Conservation (phyloP, 1,140 invertebrate genomes). For the Hyles vespertilio region DNA sequence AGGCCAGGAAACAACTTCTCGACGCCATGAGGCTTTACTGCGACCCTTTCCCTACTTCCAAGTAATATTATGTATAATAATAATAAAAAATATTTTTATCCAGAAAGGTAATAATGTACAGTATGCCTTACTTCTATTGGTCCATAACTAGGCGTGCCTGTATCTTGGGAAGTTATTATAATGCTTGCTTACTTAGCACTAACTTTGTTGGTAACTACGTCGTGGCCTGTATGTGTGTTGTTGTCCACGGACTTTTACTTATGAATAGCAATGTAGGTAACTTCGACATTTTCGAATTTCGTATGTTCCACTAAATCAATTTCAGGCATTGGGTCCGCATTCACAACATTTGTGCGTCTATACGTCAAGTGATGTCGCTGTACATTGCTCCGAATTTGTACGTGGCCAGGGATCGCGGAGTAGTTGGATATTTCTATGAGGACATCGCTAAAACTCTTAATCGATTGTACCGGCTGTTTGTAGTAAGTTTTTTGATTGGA, state of each 20-base stretch:
- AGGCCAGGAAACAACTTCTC: constrained; percentile 68
- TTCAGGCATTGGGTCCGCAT: constrained; percentile 38
- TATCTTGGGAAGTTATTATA: too few relatives aligned
- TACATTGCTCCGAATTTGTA: constrained; percentile 45
- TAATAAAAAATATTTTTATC: too few relatives aligned
- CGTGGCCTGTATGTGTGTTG: too few relatives aligned
- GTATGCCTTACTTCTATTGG: too few relatives aligned
- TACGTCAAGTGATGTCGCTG: constrained; percentile 36
- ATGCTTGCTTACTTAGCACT: too few relatives aligned
- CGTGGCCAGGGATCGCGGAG: constrained; percentile 18
- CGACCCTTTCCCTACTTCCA: constrained; percentile 55
- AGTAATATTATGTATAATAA: too few relatives aligned
- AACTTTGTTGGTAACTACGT: too few relatives aligned
- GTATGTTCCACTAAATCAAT: constrained; percentile 8
- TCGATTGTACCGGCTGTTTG: constrained; percentile 36
- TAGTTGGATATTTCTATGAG: constrained; percentile 35
- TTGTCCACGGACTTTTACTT: too few relatives aligned
- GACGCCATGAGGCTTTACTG: constrained; percentile 73
- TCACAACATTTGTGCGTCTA: constrained; percentile 18
- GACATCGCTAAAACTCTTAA: constrained; percentile 30
- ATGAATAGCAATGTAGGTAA: too few relatives aligned
- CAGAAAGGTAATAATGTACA: too few relatives aligned
- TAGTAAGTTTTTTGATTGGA: constrained; percentile 24
- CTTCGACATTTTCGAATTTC: too few relatives aligned
- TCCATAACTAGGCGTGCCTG: too few relatives aligned